These are phyloP conservation scores for Lepus timidus DNA, from an alignment of 2,113 vertebrate species.

Conservation along the genomic window DNA sequence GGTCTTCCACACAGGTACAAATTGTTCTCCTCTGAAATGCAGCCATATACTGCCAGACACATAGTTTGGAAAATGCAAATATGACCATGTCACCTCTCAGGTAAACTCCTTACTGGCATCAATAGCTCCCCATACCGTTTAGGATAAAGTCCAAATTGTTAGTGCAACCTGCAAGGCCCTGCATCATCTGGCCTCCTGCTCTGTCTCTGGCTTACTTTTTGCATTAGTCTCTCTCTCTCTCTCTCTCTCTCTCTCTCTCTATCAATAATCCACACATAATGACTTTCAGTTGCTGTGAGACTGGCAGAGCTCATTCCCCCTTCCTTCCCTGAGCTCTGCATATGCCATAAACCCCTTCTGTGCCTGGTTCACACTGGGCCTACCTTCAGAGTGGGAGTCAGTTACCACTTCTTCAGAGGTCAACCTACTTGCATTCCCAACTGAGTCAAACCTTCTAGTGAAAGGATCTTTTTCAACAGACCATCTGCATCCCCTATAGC, in stretches of 20 bases:
- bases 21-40: neutral
- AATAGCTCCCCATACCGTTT: neutral
- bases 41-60: fast-evolving
- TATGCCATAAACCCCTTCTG: fast-evolving
- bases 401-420: neutral
- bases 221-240: neutral
- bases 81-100: neutral
- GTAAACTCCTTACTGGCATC: neutral
- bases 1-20: neutral
- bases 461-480: neutral
- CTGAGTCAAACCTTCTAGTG: neutral
- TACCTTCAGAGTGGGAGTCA: neutral
- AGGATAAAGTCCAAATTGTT: neutral
- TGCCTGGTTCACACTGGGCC: neutral
- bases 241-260: neutral
- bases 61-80: neutral
- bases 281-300: neutral
- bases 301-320: neutral
- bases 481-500: neutral
- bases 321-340: neutral
- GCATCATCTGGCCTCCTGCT: neutral
- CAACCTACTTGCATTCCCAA: neutral
- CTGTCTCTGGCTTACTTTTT: neutral
- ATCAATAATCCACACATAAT: neutral
- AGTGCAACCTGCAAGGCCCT: neutral